Base-by-base conservation (phyloP, 2,888 invertebrate genomes). In the Agriopis marginaria region DNA sequence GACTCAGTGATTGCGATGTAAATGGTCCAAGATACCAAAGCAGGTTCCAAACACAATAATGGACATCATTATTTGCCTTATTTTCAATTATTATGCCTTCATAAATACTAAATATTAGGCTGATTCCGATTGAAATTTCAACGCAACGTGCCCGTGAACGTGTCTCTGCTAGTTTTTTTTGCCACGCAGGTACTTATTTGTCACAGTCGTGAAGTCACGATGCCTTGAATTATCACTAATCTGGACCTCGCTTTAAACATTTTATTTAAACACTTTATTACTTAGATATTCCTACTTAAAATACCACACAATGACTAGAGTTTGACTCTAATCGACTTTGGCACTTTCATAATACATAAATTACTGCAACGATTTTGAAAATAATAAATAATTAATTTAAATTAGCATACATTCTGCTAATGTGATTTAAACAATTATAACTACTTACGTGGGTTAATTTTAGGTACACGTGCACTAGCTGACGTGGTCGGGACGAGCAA, bases 241-340 rank as follows among this genome's bases (percentile, higher is more conserved):
- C 6, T 42, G 9, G 40, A 56, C 44, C 10, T 10, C 11, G 11
- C 6, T 58, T 47, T 40, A 60, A 39, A 60, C 47, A 49, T 60
- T 50, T 60, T 50, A 50, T 39, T 14, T 32, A 45, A 4, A 7
- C 11, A 6, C 44, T 50, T 12, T 60, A 32, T 50, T 39, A 71
- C 23, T 53, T 51, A 51, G 58, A 58, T 58, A 58, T n/a, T 56
- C 17, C 44, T 58, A 58, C 12, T 58, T 45, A 40, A n/a, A 53
- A 79, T 70, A 78, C 76, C 64, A 75, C 76, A 74, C 72, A 75
- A 74, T 77, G 81, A 85, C 80, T 80, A 82, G 89, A 89, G 91
- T 90, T 86, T 83, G 59, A 90, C 90, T 89, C 89, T 71, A 77
- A 79, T 79, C 77, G 68, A 72, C 72, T 88, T 90, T 90, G 89